A percentile compares a stretch with the other conserved stretches of the same genome.
These are phyloP conservation scores for Trichacis sp. DNA, from an alignment of 2,888 invertebrate species.

Conservation along the genomic window DNA sequence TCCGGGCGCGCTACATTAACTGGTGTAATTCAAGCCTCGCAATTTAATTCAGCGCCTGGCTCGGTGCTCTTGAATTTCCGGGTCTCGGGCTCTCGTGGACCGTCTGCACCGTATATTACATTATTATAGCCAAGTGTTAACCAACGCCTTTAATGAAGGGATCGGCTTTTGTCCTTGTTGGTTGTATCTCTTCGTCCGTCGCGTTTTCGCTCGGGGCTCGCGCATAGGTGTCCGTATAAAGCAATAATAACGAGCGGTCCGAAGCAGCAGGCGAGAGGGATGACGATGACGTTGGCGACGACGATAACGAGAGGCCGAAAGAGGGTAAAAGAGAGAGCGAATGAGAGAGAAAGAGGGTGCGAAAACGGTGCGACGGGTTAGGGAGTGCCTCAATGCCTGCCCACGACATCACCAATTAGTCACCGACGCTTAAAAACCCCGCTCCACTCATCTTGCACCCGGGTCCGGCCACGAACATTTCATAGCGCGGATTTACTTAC, in stretches of 20 bases:
- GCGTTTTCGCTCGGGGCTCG: conserved; percentile 23
- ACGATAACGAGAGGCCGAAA: conserved; percentile 9
- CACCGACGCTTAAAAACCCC: conserved; percentile 68
- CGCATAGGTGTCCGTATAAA: conserved; percentile 40
- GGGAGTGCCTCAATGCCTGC: conserved; percentile 66
- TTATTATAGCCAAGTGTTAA: conserved; percentile 58
- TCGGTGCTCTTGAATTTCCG: conserved; percentile 39
- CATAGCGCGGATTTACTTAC: conserved; percentile 47
- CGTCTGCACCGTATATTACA: conserved; percentile 47
- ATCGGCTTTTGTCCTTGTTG: conserved; percentile 17
- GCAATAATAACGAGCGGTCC: conserved; percentile 52
- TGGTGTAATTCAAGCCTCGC: conserved; percentile 30
- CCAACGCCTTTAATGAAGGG: conserved; percentile 55
- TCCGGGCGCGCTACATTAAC: conserved; percentile 31
- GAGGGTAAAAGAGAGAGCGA: conserved; percentile 29
- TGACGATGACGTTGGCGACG: conserved; percentile 15
- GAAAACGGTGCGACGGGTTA: conserved; percentile 40
- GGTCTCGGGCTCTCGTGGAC: conserved; percentile 38
- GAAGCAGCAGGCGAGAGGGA: conserved; percentile 34
- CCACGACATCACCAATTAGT: conserved; percentile 69
- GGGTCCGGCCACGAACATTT: conserved; percentile 53
- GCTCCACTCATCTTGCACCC: conserved; percentile 56
- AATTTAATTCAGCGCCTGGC: conserved; percentile 28
- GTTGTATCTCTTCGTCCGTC: conserved; percentile 24
- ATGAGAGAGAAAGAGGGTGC: conserved; percentile 31